phyloP scores from a whole-genome alignment of 2,113 vertebrate genomes.

The Tachysurus fulvidraco region DNA sequence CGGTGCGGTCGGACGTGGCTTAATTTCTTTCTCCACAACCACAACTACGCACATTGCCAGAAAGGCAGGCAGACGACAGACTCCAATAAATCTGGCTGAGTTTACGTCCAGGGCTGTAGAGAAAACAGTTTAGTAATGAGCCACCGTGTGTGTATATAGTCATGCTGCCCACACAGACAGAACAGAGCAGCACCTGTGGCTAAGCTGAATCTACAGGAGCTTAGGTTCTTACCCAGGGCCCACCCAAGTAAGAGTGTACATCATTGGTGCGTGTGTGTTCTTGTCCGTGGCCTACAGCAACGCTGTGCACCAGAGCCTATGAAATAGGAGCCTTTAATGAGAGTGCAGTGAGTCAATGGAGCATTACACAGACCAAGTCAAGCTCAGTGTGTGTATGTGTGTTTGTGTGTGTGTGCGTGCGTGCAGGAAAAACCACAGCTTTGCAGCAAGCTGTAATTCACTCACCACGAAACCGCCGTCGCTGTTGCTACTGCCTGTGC shows the following conservation, averaged over 20 bases:
- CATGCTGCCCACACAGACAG: conserved; percentile 52
- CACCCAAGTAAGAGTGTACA: conserved; percentile 50
- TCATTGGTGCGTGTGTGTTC: conserved; percentile 24
- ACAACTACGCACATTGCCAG: conserved; percentile 32
- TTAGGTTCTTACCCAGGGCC: conserved; percentile 40
- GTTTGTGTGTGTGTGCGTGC: conserved; percentile 35
- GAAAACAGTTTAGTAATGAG: conserved; percentile 51
- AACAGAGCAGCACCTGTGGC: conserved; percentile 54
- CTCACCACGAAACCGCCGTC: conserved; percentile 75
- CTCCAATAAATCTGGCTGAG: conserved; percentile 42
- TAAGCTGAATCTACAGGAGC: conserved; percentile 39
- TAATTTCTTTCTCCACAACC: conserved; percentile 42
- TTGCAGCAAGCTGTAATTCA: conserved; percentile 77
- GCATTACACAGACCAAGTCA: conserved; percentile 33
- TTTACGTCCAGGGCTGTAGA: conserved; percentile 34
- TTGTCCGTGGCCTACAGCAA: conserved; percentile 47
- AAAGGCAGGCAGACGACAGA: conserved; percentile 30
- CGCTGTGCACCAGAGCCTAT: conserved; percentile 44
- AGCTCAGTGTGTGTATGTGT: conserved; percentile 29
- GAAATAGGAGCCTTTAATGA: conserved; percentile 57
- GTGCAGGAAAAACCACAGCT: conserved; percentile 68
- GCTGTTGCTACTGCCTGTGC: conserved; percentile 61
- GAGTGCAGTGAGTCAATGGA: conserved; percentile 50
- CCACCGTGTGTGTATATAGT: conserved; percentile 47
- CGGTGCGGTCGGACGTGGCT: conserved; percentile 44